phyloP scores from a whole-genome alignment of 2,797 vertebrate species.

The Coregonus ussuriensis region DNA sequence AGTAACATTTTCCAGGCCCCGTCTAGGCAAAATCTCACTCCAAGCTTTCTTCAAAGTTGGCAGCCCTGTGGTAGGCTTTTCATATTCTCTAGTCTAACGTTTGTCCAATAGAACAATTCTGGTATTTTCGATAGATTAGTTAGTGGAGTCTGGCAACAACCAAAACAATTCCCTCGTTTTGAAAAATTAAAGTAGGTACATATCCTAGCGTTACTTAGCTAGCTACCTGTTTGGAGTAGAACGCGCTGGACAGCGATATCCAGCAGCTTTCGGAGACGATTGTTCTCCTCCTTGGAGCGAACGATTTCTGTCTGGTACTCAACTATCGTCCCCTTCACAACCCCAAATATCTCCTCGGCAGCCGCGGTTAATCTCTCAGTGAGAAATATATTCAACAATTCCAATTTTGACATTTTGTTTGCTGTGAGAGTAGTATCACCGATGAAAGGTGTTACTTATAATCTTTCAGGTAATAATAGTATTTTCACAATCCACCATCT shows the following conservation, averaged over 20 bases:
- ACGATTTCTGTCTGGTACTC: conserved; percentile 68
- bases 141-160: neutral
- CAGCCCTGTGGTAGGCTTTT: too few relatives aligned
- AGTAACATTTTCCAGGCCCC: too few relatives aligned
- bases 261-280: conserved; percentile 64
- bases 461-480: too few relatives aligned
- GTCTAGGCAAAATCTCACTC: too few relatives aligned
- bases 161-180: neutral
- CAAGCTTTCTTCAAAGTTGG: too few relatives aligned
- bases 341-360: conserved; percentile 66
- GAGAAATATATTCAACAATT: conserved; percentile 65
- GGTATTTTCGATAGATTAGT: neutral
- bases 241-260: conserved; percentile 64
- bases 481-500: conserved; percentile 41
- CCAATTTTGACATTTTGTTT: conserved; percentile 64
- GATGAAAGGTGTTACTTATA: too few relatives aligned
- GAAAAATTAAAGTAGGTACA: neutral
- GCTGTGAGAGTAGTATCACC: neutral
- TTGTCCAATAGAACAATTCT: neutral
- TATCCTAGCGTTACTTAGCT: neutral
- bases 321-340: conserved; percentile 60
- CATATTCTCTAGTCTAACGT: neutral
- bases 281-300: conserved; percentile 66
- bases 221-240: conserved; percentile 65
- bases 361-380: conserved; percentile 69